Base-by-base conservation (phyloP, 2,113 vertebrate species). In the Istiophorus platypterus region DNA sequence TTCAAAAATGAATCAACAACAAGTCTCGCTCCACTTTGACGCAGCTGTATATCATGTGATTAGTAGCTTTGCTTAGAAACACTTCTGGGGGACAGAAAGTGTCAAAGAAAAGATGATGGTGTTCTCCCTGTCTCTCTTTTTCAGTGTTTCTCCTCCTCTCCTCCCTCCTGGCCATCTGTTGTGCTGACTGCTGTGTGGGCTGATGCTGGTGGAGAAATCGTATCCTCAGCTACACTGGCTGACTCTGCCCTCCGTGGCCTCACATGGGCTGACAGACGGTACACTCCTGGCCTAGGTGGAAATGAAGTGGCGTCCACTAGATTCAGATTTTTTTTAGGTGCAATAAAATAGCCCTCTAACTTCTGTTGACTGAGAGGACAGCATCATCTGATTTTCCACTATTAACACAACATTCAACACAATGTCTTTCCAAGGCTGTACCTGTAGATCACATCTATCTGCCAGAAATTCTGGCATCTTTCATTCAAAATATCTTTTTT, bases 141-240 rank as follows among this genome's bases (percentile, higher is more conserved):
- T 80, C 29, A 2, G 52, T 42, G n/a, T 85, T 76, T 86, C 80
- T 83, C 79, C 54, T 67, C 39, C 80, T 72, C n/a, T 76, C 66
- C 49, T 87, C 47, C 74, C 81, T 86, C 61, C 72, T 62, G 78
- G 61, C 85, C 88, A 87, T 92, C 85, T 91, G 91, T 70, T 88
- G 80, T 89, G 87, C 86, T 88, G 87, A 86, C 85, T 88, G 86
- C 78, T 84, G 82, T 90, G 90, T 86, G 85, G 86, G 85, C 74
- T 88, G 88, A 91, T 89, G 88, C 82, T 67, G 68, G 41, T 81
- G 75, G 71, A 87, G 92, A 89, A 91, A 93, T 81, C 79, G 71
- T 85, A 92, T 92, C 89, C 86, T 88, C 54, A 15, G 63, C 73
- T 63, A 76, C 91, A 85, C 69, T 58, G 68, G 72, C 78, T 70